Evolutionary conservation across 2,888 invertebrate species (phyloP).

Genomic region (Biston betularia): DNA sequence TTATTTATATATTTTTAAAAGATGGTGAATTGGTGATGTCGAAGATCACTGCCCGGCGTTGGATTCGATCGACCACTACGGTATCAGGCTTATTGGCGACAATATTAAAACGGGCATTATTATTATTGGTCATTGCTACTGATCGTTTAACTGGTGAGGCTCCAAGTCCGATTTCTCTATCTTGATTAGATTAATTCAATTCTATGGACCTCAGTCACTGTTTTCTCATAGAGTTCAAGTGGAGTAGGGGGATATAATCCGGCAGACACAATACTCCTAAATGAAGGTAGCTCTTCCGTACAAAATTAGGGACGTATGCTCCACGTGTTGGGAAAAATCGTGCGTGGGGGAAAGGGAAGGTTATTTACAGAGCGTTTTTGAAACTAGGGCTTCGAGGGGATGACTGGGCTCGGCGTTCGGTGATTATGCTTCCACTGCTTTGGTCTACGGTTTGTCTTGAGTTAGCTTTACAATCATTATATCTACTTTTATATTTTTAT

Average conservation of each 20-base stretch:
- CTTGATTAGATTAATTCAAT: neutral
- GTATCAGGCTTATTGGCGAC: too few relatives aligned
- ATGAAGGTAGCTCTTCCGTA: constrained; percentile 65
- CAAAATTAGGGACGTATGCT: constrained; percentile 64
- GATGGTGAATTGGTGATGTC: too few relatives aligned
- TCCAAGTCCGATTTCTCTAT: too few relatives aligned
- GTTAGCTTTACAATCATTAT: too few relatives aligned
- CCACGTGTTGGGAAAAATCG: constrained; percentile 55
- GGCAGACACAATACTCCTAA: constrained; percentile 68
- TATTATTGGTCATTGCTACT: too few relatives aligned
- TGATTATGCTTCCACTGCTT: constrained; percentile 10
- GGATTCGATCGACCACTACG: too few relatives aligned
- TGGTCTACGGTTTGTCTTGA: constrained; percentile 1
- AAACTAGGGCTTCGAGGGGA: constrained; percentile 21
- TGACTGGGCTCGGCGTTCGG: constrained; percentile 1
- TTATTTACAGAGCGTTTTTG: constrained; percentile 47
- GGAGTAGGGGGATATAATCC: constrained; percentile 61
- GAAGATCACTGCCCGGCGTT: too few relatives aligned
- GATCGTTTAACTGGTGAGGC: too few relatives aligned
- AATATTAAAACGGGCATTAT: too few relatives aligned
- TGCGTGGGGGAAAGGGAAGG: constrained; percentile 25
- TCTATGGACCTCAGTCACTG: constrained; percentile 21
- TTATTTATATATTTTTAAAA: too few relatives aligned
- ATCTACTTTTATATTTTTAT: too few relatives aligned
- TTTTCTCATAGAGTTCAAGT: constrained; percentile 1